Evolutionary conservation across 2,113 vertebrate species (phyloP), one percentile per base, ranked within the genome.

Genomic region (Coptodon rendalli): DNA sequence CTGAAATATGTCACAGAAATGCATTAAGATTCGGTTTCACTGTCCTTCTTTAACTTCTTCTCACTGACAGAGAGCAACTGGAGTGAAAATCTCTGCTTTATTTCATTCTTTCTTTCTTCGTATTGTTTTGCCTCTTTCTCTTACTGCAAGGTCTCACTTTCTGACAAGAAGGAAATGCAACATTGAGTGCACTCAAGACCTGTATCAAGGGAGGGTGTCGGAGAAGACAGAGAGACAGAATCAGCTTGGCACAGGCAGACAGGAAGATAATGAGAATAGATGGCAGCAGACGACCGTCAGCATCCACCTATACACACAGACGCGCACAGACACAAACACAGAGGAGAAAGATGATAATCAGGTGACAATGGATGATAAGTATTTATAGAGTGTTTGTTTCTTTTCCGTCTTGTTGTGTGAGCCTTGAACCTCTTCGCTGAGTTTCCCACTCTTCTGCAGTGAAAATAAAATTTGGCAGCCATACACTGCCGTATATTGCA

Each of bases 211-310:
- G 76, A 89, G 66, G 78, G 80, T 80, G 83, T 24, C 9, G 71
- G 78, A 59, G 81, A 79, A 87, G 91, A 93, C 81, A 45, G 27
- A 78, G 17, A 91, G 89, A 92, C 83, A 87, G 85, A 86, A 89
- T 86, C 82, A 73, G 83, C 63, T 78, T 84, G 82, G 86, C 76
- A 68, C 57, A 29, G 86, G 80, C 54, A 87, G 92, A 92, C 83
- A 56, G 56, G 56, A 22, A 86, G 87, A 91, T 94, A 93, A 94
- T 93, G 92, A 94, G 93, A 92, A 94, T 88, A 86, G 92, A 95
- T 92, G 81, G 91, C 9, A 57, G 76, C 73, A 85, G 88, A 86
- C 24, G 29, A 90, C 59, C 84, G 90, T 89, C 89, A 92, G 91
- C 61, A 83, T 86, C 66, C 76, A 50, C 85, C 81, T 83, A 90